A percentile compares a stretch with the other conserved stretches of the same genome.
These are phyloP conservation scores for Megathymus violae DNA, from an alignment of 1,140 invertebrate genomes.

Conservation along the genomic window DNA sequence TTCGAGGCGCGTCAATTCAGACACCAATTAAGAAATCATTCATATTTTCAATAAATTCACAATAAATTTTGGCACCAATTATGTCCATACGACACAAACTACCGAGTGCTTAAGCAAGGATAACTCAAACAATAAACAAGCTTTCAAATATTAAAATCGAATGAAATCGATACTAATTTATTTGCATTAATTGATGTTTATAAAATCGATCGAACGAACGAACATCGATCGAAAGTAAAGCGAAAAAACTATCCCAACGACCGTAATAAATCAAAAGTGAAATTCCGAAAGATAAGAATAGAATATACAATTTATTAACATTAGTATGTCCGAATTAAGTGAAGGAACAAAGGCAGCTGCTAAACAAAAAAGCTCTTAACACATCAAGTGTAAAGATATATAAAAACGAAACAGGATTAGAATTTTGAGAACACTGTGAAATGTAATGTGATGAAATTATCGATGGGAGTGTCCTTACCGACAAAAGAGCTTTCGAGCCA, in stretches of 20 bases:
- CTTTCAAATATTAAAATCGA: too few species aligned
- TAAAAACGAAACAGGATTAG: too few species aligned
- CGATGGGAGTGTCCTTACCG: conserved; percentile 78
- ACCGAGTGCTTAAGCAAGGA: conserved; percentile 24
- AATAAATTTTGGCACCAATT: neutral
- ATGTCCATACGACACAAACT: conserved; percentile 17
- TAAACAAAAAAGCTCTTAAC: neutral
- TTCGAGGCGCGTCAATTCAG: neutral
- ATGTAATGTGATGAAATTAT: too few species aligned
- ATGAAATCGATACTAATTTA: conserved; percentile 5
- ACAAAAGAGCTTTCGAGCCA: conserved; percentile 97
- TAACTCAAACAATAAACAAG: conserved; percentile 7
- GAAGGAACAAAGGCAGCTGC: neutral
- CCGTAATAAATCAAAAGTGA: too few species aligned
- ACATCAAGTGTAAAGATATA: too few species aligned
- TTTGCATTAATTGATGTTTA: too few species aligned
- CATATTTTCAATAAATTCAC: neutral
- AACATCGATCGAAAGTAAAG: too few species aligned
- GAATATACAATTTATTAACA: neutral
- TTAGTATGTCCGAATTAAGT: neutral
- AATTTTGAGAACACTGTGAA: neutral
- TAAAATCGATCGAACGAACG: too few species aligned
- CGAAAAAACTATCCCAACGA: too few species aligned
- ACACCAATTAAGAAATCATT: conserved; percentile 1
- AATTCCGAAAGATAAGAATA: too few species aligned